Evolutionary conservation across 2,888 invertebrate genomes (phyloP), one percentile per base, ranked within the genome.

Genomic region (Tetropium fuscum): DNA sequence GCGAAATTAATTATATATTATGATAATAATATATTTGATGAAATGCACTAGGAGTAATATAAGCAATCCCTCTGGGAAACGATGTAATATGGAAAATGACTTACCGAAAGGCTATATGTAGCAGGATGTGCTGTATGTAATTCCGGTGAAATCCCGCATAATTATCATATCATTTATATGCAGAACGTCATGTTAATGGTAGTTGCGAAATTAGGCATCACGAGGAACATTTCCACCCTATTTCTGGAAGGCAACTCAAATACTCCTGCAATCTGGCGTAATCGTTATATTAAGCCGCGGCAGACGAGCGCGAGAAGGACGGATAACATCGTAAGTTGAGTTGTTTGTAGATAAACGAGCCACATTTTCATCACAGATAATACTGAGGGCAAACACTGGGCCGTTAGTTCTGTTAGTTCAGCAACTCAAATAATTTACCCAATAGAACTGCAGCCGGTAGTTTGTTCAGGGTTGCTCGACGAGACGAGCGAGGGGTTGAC

Each of bases 341-440:
- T 73, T 76, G 75, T 76, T 75, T 76, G 75, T 73, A 74, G 74
- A 75, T 72, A 76, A 76, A 76, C 78, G 76, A 75, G 74, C 78
- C 80, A 77, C 79, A 78, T 80, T 80, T 80, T 80, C 80, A 80
- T 81, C 80, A 80, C 79, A 78, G 80, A 80, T 81, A 81, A 81
- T 81, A 79, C 80, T 70, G 73, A 75, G 72, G 68, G 79, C 75
- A 81, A 81, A 81, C 78, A 81, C 65, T 68, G 72, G 77, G 71
- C 79, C 78, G 81, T 81, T 81, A 80, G 80, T 80, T 81, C 79
- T 81, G 80, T 81, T 81, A 81, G 81, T 81, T 81, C 77, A 81
- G 80, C 78, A 82, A 81, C 81, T 82, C 81, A 81, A 82, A 81
- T 81, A 81, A 81, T 81, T 81, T 81, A 80, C 80, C 79, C 80